These are phyloP conservation scores for Molothrus aeneus DNA, from an alignment of 2,797 vertebrate genomes.

Conservation along the genomic window DNA sequence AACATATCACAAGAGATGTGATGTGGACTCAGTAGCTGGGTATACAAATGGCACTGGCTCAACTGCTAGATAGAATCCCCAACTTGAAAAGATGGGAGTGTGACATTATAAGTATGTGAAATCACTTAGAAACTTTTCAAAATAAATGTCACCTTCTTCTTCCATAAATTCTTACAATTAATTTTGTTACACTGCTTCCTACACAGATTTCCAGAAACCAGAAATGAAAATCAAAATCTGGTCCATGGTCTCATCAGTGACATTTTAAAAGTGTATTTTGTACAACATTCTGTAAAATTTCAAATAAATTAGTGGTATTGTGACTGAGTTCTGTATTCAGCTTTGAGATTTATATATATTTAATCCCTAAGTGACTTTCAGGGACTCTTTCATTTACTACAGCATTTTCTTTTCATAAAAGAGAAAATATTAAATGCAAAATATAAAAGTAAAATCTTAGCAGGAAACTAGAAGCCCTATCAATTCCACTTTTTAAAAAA, in stretches of 20 bases:
- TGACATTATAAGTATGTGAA: not conserved
- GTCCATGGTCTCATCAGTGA: not conserved
- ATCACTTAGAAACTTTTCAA: not conserved
- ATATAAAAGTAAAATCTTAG: not conserved
- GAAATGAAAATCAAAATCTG: not conserved
- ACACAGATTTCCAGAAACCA: not conserved
- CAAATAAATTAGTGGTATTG: not conserved
- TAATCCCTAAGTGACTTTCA: not conserved
- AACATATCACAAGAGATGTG: not conserved
- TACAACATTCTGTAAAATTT: not conserved
- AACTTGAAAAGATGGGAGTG: not conserved
- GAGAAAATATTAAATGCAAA: not conserved
- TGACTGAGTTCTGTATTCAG: not conserved
- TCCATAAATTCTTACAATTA: not conserved
- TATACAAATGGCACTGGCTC: not conserved
- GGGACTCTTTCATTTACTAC: not conserved
- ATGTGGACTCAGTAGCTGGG: not conserved
- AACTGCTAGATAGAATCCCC: not conserved
- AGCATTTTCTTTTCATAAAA: not conserved
- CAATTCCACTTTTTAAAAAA: constrained; percentile 20
- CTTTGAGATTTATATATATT: not conserved
- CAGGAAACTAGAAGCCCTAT: constrained; percentile 41
- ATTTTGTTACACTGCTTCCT: not conserved
- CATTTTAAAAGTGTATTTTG: not conserved
- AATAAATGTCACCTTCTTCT: not conserved